Conservation (phyloP, 2,797 vertebrate genomes). For the Limosa lapponica region DNA sequence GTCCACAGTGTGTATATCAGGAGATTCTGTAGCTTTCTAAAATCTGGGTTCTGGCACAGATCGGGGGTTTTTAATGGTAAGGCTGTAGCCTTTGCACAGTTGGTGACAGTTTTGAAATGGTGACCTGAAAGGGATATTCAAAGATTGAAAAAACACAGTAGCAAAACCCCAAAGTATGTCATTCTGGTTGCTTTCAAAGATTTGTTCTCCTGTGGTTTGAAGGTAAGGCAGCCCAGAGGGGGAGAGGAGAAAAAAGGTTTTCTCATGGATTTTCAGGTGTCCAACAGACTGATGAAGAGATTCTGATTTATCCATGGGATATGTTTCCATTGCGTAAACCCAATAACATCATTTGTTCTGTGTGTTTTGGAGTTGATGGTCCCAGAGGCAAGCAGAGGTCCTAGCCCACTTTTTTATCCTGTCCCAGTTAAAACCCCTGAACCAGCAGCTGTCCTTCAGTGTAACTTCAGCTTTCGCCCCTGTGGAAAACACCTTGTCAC, state of each 20-base stretch:
- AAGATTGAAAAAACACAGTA: neutral
- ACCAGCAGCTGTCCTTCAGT: neutral
- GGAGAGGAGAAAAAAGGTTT: neutral
- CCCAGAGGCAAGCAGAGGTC: neutral
- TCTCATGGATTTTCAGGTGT: neutral
- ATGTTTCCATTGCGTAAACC: neutral
- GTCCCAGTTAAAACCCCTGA: neutral
- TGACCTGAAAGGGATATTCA: neutral
- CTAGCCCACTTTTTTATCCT: neutral
- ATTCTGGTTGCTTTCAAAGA: neutral
- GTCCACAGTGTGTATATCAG: neutral
- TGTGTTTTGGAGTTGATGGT: neutral
- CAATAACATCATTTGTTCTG: neutral
- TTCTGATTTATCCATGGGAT: neutral
- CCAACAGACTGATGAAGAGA: neutral
- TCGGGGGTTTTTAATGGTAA: neutral
- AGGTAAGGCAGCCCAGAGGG: neutral
- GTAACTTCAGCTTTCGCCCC: neutral
- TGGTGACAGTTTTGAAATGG: neutral
- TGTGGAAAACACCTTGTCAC: neutral
- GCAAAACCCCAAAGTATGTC: neutral
- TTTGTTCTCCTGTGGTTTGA: neutral
- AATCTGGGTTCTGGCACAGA: neutral
- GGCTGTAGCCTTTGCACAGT: neutral
- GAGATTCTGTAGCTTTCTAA: neutral